Percentiles rank a stretch among this genome's conserved stretches.
Conservation (phyloP, 2,888 invertebrate species). For the Tinea trinotella region DNA sequence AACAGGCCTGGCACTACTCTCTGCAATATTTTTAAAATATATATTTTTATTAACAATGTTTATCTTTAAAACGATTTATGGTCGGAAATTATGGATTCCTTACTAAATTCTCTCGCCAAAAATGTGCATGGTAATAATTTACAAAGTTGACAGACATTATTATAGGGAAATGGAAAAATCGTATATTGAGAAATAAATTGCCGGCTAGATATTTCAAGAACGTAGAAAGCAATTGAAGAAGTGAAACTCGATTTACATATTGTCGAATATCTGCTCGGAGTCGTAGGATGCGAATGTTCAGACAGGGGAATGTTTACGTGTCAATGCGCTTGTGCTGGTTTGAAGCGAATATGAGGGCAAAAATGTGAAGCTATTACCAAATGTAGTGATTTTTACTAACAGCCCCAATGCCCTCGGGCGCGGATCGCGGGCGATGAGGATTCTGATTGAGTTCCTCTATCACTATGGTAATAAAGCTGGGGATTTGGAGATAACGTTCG, state of each 20-base stretch:
- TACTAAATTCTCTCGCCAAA: not conserved
- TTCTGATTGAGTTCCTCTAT: not conserved
- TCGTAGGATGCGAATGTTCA: constrained; percentile 4
- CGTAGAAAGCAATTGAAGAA: constrained; percentile 17
- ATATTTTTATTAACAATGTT: no score
- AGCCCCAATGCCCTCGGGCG: not conserved
- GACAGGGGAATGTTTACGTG: constrained; percentile 36
- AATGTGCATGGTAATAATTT: not conserved
- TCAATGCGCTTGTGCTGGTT: constrained; percentile 30
- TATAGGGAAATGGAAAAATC: constrained; percentile 11
- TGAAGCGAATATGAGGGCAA: constrained; percentile 32
- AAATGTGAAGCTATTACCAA: constrained; percentile 28
- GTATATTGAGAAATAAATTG: constrained; percentile 13
- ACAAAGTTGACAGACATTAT: constrained; percentile 1
- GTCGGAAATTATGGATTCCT: not conserved
- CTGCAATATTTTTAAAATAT: no score
- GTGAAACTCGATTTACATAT: constrained; percentile 18
- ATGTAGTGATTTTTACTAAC: not conserved
- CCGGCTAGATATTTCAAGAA: constrained; percentile 11
- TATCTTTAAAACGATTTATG: not conserved
- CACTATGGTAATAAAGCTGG: not conserved
- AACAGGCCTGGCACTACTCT: no score
- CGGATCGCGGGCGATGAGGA: not conserved
- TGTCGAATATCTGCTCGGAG: constrained; percentile 14
- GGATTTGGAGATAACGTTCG: not conserved